Base-by-base conservation (phyloP, 2,797 vertebrate genomes). In the Epinephelus awoara region DNA sequence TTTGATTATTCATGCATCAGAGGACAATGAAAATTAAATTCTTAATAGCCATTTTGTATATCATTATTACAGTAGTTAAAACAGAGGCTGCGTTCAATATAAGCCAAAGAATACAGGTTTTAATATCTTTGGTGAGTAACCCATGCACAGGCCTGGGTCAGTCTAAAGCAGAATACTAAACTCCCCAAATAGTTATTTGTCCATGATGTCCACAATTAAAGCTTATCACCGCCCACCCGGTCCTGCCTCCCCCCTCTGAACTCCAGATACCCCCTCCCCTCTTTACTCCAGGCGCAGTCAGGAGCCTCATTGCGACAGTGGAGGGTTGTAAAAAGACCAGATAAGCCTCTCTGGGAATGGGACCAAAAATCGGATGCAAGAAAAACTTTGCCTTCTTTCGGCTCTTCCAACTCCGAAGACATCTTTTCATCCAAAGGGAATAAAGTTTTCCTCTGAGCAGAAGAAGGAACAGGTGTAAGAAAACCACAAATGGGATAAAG, bases 321-420 rank as follows among this genome's bases (percentile, higher is more conserved):
- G 80, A 82, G 78, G 65, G 65, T 78, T 73, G 89, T 75, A 64
- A 74, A 29, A 74, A 72, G 63, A 83, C 27, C 57, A 58, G 34
- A 88, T 40, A 72, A 85, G 85, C 76, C 82, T 61, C 84, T 77
- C 86, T 87, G 90, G 93, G 92, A 91, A 94, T 94, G 92, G 92
- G 91, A 94, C 75, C 92, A 75, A 83, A 83, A 71, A 87, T 79
- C 75, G 85, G 65, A 78, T 88, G 81, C 72, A 83, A 90, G 89
- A 93, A 85, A 69, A 91, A 81, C 85, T 84, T 85, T 59, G 40
- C 69, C 50, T 86, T 88, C 82, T 88, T 93, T 89, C 70, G 85
- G 63, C 50, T 92, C 58, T 85, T 85, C 23, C 82, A 63, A 44
- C 85, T 90, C 46, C 71, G 47, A 75, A 89, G 87, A 73, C 82